Evolutionary conservation across 2,797 vertebrate genomes (phyloP).

Genomic region (Discoglossus pictus): DNA sequence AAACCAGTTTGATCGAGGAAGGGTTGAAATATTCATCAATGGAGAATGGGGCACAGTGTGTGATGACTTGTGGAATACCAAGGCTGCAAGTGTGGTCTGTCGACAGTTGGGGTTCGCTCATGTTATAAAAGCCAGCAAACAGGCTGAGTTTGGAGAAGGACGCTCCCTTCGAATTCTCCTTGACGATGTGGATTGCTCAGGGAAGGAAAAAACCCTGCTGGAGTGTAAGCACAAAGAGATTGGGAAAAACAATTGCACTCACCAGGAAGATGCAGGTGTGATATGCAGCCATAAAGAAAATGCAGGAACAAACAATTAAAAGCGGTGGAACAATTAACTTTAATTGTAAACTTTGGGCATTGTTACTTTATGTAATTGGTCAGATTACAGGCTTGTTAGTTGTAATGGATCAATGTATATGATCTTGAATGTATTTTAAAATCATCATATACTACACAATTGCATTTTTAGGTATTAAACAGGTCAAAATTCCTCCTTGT

Average conservation of each 20-base stretch:
- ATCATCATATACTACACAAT: no score
- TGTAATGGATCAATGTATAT: no score
- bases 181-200: constrained; percentile 84
- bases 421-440: no score
- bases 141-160: constrained; percentile 86
- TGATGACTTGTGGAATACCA: constrained; percentile 81
- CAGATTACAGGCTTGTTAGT: no score
- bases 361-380: no score
- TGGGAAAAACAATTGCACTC: constrained; percentile 82
- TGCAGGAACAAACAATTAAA: background rate
- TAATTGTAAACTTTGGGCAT: no score
- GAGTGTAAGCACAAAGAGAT: constrained; percentile 77
- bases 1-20: constrained; percentile 67
- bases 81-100: constrained; percentile 81
- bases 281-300: constrained; percentile 74
- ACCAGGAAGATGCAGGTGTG: constrained; percentile 88
- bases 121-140: constrained; percentile 76
- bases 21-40: constrained; percentile 80
- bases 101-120: constrained; percentile 82
- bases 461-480: no score
- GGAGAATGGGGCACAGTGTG: constrained; percentile 90
- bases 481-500: no score
- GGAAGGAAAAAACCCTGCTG: constrained; percentile 79
- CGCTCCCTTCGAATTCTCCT: constrained; percentile 77
- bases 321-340: no score